phyloP scores from a whole-genome alignment of 2,888 invertebrate genomes.

The Periphyllus acericola region DNA sequence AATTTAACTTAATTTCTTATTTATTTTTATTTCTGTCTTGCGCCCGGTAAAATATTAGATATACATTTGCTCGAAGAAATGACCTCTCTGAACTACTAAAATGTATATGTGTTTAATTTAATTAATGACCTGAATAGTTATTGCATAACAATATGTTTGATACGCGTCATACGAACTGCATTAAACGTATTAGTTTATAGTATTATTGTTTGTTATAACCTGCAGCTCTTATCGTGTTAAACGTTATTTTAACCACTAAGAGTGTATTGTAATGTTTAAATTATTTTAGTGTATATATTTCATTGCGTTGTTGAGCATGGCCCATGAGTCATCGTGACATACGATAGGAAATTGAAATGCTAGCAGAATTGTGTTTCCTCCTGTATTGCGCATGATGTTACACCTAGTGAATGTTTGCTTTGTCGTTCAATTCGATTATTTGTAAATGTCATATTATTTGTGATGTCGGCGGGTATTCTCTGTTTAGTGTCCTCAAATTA shows the following conservation, averaged over 20 bases:
- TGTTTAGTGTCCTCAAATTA: slow-evolving; percentile 11
- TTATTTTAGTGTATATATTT: neutral
- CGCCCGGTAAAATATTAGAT: too few relatives aligned
- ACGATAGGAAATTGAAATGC: slow-evolving; percentile 1
- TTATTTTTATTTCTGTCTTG: too few relatives aligned
- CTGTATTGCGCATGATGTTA: neutral
- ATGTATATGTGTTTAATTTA: too few relatives aligned
- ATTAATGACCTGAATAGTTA: too few relatives aligned
- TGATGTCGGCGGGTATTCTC: neutral
- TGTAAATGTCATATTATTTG: slow-evolving; percentile 5
- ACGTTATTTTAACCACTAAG: neutral
- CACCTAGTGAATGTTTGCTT: slow-evolving; percentile 2
- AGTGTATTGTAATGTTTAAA: neutral
- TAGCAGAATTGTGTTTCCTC: slow-evolving; percentile 1
- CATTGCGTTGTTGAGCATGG: neutral
- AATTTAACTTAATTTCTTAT: too few relatives aligned
- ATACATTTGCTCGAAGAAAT: too few relatives aligned
- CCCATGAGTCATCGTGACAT: neutral
- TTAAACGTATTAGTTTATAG: neutral
- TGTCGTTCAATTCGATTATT: slow-evolving; percentile 31
- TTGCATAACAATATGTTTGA: too few relatives aligned
- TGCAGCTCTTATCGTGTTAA: neutral
- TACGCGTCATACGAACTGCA: neutral
- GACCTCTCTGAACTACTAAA: too few relatives aligned
- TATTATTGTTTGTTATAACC: neutral